These are phyloP conservation scores for Perithous albicinctus DNA, from an alignment of 2,888 invertebrate genomes.

Conservation along the genomic window DNA sequence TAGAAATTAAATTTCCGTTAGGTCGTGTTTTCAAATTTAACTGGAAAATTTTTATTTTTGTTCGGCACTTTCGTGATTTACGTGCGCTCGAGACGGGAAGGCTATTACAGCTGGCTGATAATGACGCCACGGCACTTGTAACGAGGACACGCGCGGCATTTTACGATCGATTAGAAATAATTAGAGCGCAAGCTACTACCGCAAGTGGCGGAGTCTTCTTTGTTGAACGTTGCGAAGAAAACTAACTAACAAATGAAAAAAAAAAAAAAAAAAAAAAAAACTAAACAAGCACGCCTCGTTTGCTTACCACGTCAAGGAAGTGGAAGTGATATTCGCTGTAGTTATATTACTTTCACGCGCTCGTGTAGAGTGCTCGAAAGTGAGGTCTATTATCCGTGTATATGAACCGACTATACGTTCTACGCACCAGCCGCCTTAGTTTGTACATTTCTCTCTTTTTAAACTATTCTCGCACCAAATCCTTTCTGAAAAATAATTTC, in stretches of 20 bases:
- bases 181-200: conserved; percentile 17
- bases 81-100: neutral
- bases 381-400: neutral
- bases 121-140: neutral
- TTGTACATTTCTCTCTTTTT: neutral
- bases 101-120: neutral
- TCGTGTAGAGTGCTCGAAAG: neutral
- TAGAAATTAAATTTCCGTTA: neutral
- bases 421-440: neutral
- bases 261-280: neutral
- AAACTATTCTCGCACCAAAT: neutral
- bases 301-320: neutral
- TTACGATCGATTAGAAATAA: conserved; percentile 31
- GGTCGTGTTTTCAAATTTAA: neutral
- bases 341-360: conserved; percentile 5
- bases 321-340: neutral
- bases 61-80: conserved; percentile 2
- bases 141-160: conserved; percentile 20
- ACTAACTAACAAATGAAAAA: neutral
- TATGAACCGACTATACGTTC: neutral
- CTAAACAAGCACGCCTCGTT: neutral
- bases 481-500: neutral
- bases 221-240: neutral
- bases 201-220: neutral
- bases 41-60: neutral